Base-by-base conservation (phyloP, 37 sponge, comb jelly and placozoan genomes). In the Cliona cf. orientalis region DNA sequence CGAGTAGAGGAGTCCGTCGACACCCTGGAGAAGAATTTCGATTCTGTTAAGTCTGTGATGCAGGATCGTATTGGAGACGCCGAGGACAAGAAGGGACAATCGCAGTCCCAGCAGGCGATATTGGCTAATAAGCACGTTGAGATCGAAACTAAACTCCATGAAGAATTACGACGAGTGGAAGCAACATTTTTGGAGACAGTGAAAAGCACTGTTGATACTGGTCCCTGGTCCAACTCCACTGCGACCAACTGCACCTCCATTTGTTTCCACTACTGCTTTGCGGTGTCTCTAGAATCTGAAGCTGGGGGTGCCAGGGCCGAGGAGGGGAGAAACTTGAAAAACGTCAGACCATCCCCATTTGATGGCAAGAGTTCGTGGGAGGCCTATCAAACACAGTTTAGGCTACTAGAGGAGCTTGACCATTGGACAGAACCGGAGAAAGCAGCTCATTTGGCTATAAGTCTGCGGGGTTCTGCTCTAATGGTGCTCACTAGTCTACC, bases 321-420 rank as follows among this genome's bases (percentile, higher is more conserved):
- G 14, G 9, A 14, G 9, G 14, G 14, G 14, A 14, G 53, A 14
- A 49, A 49, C 53, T 14, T 9, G 53, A 9, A 14, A 14, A 19
- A 14, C 14, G 46, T 42, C 34, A 28, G 66, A 9, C 79, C 79
- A 5, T 5, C 49, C 21, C 43, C 67, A 5, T 78, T 32, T 29
- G 79, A 78, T 42, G 79, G 79, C 33, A 40, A 22, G 9, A 7
- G 9, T 31, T 6, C 79, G 6, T 78, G 79, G 79, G 79, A 78
- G 32, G 46, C 49, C 3, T 78, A 78, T 42, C 25, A 64, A 6
- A 40, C 66, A 2, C 81, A 80, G 71, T 80, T 67, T 34, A 42
- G 69, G 71, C 9, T 69, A 34, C 59, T 80, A 41, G 81, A 70
- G 9, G 37, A 56, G 11, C 6, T 80, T n/a, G 69, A 80, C 22